These are phyloP conservation scores for Drosophila setifemur DNA, from an alignment of 1,140 invertebrate genomes.

Conservation along the genomic window DNA sequence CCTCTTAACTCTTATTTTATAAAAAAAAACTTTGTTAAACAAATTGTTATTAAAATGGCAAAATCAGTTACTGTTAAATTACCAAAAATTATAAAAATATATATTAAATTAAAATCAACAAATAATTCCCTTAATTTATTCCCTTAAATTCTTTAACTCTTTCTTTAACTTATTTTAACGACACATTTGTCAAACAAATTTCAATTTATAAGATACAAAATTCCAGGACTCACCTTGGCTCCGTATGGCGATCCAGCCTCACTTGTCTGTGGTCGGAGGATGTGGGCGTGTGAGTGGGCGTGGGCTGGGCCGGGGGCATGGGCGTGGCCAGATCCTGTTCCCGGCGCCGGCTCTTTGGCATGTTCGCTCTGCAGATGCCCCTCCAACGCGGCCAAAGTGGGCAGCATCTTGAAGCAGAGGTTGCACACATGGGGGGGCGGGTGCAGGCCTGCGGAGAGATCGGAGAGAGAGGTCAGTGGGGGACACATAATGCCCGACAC, in stretches of 20 bases:
- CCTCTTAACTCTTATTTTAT: too few relatives aligned
- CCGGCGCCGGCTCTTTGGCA: constrained; percentile 71
- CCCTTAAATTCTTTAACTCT: too few relatives aligned
- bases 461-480: constrained; percentile 30
- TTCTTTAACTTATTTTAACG: too few relatives aligned
- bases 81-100: too few relatives aligned
- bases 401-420: constrained; percentile 99
- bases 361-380: constrained; percentile 92
- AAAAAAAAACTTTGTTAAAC: too few relatives aligned
- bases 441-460: constrained; percentile 62
- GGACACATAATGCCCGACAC: constrained; percentile 48
- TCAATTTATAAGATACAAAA: neutral
- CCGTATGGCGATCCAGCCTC: constrained; percentile 41
- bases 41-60: too few relatives aligned
- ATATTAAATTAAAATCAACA: too few relatives aligned
- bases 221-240: constrained; percentile 73
- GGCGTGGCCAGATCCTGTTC: constrained; percentile 6
- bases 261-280: constrained; percentile 34
- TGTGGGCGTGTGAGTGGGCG: neutral
- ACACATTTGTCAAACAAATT: too few relatives aligned
- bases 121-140: too few relatives aligned
- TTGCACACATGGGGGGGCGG: constrained; percentile 90
- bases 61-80: too few relatives aligned
- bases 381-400: constrained; percentile 97
- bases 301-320: neutral